These are phyloP conservation scores for Chelon auratus DNA, from an alignment of 2,797 vertebrate species.

Conservation along the genomic window DNA sequence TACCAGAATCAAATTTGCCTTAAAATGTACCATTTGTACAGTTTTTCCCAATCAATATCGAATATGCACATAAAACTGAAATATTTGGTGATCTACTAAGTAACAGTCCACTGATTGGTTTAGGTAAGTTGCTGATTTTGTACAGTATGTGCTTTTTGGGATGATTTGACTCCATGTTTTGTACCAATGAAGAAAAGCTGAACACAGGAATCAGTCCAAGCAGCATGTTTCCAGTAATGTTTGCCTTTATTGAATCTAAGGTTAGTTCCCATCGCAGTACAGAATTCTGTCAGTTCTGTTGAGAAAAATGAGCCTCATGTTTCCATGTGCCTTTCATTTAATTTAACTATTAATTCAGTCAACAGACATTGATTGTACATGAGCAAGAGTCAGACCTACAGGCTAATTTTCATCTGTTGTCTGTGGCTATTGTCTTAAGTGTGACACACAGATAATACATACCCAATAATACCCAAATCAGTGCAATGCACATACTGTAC, in stretches of 20 bases:
- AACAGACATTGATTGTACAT: no score
- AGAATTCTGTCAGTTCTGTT: neutral
- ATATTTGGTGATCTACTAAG: neutral
- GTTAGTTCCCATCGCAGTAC: neutral
- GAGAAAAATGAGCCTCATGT: neutral
- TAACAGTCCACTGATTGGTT: no score
- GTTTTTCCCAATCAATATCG: neutral
- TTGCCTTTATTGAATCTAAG: no score
- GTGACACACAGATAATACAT: no score
- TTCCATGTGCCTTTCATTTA: neutral
- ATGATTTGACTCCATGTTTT: neutral
- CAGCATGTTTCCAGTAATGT: neutral
- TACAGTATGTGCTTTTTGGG: conserved; percentile 5
- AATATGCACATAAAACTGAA: neutral
- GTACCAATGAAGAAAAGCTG: neutral
- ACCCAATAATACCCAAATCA: no score
- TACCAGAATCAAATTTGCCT: neutral
- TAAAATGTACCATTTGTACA: neutral
- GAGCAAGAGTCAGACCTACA: no score
- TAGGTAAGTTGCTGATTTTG: neutral
- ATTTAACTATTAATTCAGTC: neutral
- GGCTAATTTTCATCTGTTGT: no score
- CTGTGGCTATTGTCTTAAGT: no score
- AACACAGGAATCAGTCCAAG: neutral
- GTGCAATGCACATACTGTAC: no score